phyloP scores from a whole-genome alignment of 2,797 vertebrate genomes.

The Enteromius argenteus region DNA sequence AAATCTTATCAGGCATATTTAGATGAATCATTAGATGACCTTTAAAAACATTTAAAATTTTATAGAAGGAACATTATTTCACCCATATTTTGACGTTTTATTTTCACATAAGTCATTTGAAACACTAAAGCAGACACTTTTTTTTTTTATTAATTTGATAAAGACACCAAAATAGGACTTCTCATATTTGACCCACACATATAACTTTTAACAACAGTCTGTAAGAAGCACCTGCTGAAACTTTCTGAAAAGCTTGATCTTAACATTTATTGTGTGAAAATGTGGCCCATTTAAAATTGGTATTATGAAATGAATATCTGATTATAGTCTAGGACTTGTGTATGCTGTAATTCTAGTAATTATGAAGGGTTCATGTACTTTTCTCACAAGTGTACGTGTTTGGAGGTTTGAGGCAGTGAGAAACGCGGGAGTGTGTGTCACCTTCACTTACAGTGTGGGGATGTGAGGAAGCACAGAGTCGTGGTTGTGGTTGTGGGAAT shows the following conservation, averaged over 20 bases:
- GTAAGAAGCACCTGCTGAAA: neutral
- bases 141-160: no score
- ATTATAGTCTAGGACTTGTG: neutral
- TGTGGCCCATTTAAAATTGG: neutral
- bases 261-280: neutral
- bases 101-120: neutral
- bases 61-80: neutral
- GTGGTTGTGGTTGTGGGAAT: constrained; percentile 46
- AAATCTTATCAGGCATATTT: no score
- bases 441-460: constrained; percentile 41
- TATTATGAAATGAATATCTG: neutral
- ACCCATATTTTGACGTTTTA: neutral
- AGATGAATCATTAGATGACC: no score
- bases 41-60: no score
- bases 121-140: neutral
- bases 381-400: neutral
- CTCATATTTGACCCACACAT: neutral
- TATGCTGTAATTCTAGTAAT: neutral
- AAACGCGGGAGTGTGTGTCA: constrained; percentile 47
- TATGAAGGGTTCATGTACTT: neutral
- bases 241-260: neutral
- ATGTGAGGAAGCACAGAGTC: constrained; percentile 53
- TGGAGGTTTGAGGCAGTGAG: constrained; percentile 31
- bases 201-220: neutral
- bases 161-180: no score